Evolutionary conservation across 2,113 vertebrate species (phyloP).

Genomic region (Xenus cinereus): DNA sequence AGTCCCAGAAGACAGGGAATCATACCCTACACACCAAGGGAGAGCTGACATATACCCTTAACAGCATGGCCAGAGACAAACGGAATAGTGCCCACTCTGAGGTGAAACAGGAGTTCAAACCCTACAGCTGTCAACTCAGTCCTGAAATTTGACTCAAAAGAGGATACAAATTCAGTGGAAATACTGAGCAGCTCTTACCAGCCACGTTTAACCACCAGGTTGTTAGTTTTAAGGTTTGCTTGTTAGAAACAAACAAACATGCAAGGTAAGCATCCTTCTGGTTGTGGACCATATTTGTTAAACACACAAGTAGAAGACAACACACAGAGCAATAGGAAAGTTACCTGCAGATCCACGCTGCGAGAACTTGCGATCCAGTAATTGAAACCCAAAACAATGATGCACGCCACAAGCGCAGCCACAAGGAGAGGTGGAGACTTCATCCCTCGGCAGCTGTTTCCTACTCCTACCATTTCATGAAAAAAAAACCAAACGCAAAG

Average conservation of each 20-base stretch:
- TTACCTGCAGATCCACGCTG: conserved; percentile 88
- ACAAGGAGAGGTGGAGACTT: conserved; percentile 88
- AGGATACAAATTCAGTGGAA: background rate
- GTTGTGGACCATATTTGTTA: background rate
- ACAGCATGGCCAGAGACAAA: rapidly evolving
- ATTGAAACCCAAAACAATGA: conserved; percentile 90
- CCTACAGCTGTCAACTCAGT: background rate
- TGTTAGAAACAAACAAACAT: background rate
- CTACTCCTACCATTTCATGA: conserved; percentile 83
- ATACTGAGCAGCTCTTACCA: background rate
- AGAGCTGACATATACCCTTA: background rate
- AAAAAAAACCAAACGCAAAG: background rate
- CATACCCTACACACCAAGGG: background rate
- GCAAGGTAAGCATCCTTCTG: background rate
- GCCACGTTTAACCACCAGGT: background rate
- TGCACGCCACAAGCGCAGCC: conserved; percentile 83
- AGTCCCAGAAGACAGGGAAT: background rate
- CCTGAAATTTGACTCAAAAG: background rate
- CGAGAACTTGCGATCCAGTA: conserved; percentile 94
- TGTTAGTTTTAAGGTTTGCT: background rate
- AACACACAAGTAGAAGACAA: background rate
- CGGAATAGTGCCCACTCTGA: background rate
- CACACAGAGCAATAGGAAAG: background rate
- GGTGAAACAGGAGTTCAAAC: background rate
- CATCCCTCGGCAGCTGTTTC: conserved; percentile 86